A percentile compares a stretch with the other conserved stretches of the same genome.
These are phyloP conservation scores for Pentalonia nigronervosa DNA, from an alignment of 1,140 invertebrate genomes.

Conservation along the genomic window DNA sequence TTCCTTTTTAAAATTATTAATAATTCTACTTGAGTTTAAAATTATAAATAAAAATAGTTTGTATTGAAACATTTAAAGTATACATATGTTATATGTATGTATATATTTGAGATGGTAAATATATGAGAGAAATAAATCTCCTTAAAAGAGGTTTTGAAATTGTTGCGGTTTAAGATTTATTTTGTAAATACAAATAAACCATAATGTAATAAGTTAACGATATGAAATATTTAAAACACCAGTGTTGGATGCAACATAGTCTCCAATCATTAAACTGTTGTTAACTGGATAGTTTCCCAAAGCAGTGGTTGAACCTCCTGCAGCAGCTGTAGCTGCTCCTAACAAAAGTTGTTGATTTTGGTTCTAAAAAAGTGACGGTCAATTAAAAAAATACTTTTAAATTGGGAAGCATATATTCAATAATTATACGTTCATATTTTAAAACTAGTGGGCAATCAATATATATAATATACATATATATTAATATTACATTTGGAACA, in stretches of 20 bases:
- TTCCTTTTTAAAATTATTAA: not conserved
- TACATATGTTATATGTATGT: not conserved
- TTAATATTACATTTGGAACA: not conserved
- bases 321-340: constrained; percentile 27
- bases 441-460: not conserved
- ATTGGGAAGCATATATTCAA: not conserved
- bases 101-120: constrained; percentile 9
- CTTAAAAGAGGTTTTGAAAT: not conserved
- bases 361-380: constrained; percentile 64
- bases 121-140: not conserved
- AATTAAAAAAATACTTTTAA: constrained; percentile 1
- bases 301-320: not conserved
- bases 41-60: not conserved
- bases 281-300: constrained; percentile 71
- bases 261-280: constrained; percentile 81
- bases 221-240: constrained; percentile 64
- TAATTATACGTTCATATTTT: constrained; percentile 8
- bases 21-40: constrained; percentile 4
- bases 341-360: constrained; percentile 39
- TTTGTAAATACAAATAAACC: not conserved
- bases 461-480: too few species aligned
- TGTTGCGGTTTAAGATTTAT: too few species aligned
- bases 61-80: not conserved
- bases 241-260: constrained; percentile 73
- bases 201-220: constrained; percentile 4